Percentiles rank a stretch among this genome's conserved stretches.
Conservation (phyloP, 2,113 vertebrate genomes). For the Ammospiza nelsoni region DNA sequence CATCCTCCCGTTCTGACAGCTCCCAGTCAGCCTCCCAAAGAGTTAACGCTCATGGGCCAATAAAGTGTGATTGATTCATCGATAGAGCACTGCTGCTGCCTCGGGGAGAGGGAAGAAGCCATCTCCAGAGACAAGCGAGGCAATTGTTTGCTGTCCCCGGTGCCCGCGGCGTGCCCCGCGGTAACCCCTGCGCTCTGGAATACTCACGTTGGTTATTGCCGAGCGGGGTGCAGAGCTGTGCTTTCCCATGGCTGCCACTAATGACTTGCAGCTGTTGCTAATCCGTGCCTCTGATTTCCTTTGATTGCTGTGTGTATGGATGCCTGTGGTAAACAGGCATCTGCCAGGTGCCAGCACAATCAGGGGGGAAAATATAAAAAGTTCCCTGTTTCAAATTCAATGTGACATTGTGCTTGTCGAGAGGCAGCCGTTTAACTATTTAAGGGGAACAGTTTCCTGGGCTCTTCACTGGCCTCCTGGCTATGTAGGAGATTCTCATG, state of each 20-base stretch:
- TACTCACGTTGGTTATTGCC: constrained; percentile 79
- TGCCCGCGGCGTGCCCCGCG: constrained; percentile 72
- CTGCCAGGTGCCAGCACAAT: constrained; percentile 88
- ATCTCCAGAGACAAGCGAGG: constrained; percentile 73
- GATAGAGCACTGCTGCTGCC: neutral
- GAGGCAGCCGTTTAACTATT: constrained; percentile 82
- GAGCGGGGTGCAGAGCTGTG: constrained; percentile 83
- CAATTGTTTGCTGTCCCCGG: constrained; percentile 78
- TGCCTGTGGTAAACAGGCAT: constrained; percentile 87
- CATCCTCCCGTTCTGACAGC: neutral
- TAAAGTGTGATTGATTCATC: constrained; percentile 50
- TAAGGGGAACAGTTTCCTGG: constrained; percentile 77
- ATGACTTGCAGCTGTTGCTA: constrained; percentile 89
- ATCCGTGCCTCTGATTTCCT: constrained; percentile 86
- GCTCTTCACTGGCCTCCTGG: constrained; percentile 73
- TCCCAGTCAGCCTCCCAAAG: neutral
- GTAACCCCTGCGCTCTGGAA: constrained; percentile 79
- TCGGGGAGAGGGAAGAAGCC: constrained; percentile 48
- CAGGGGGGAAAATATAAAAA: constrained; percentile 82
- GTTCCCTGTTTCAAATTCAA: constrained; percentile 87
- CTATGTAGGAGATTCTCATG: constrained; percentile 66
- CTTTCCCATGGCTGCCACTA: constrained; percentile 86
- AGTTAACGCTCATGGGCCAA: constrained; percentile 7
- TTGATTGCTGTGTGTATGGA: constrained; percentile 88
- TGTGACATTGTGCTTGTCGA: constrained; percentile 84